Base-by-base conservation (phyloP, 2,797 vertebrate species). In the Schizothorax lantsangensis region DNA sequence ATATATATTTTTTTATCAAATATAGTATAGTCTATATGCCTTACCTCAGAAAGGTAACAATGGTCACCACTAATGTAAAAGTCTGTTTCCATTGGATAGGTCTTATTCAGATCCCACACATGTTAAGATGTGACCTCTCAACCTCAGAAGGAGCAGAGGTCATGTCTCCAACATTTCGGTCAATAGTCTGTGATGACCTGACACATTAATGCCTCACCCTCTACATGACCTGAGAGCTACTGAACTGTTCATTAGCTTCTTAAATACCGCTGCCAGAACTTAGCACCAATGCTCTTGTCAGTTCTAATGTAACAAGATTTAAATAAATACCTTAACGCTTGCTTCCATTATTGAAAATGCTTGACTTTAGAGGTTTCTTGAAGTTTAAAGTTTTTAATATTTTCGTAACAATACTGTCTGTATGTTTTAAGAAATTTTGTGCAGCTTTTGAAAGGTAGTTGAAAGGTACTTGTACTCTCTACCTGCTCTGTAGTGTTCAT, bases 131-230 rank as follows among this genome's bases (percentile, higher is more conserved):
- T 72, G 75, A 85, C 49, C 26, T 85, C 26, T 71, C 0, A 2
- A 79, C 49, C 84, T 45, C 64, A 62, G 33, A 54, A 45, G 8
- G 52, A 49, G 66, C 52, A 72, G 26, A 71, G 49, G 21, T 80
- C 77, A 80, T n/a, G 19, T 19, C 38, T 57, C 1, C 5, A 71
- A 79, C 14, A 85, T 85, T 69, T 66, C 2, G 1, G 10, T 47
- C 12, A 45, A n/a, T 43, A 45, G 64, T 12, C 47, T 79, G 23
- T 54, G 62, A 40, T 69, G 62, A 30, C 74, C 47, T 30, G 17
- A 79, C 84, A 36, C 64, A 79, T 54, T 78, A 52, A 54, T 30
- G 74, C 36, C 12, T 78, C 3, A 69, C 40, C 1, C 30, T 54
- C 47, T 21, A 52, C 15, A 38, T 9, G 62, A 78, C 8, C n/a